phyloP scores from a whole-genome alignment of 1,140 invertebrate genomes.

The Pseudomyrmex pallidus region DNA sequence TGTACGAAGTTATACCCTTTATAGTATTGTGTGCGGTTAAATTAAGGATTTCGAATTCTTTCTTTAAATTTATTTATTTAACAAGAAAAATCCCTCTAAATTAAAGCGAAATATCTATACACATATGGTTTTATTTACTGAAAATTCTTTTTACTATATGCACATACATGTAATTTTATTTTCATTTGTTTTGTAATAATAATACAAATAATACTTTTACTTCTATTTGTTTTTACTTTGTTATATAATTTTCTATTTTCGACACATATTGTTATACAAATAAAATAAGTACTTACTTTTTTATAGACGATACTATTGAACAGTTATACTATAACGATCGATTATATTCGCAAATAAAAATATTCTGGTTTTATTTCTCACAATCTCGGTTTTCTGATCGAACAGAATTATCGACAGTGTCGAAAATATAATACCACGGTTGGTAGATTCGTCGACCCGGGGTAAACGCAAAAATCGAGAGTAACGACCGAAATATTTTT shows the following conservation, averaged over 20 bases:
- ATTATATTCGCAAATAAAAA: neutral
- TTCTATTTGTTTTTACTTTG: too few species aligned
- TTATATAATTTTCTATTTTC: neutral
- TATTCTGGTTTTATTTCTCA: neutral
- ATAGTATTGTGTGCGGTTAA: neutral
- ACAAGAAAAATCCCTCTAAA: neutral
- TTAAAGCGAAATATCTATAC: neutral
- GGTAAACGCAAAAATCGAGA: constrained; percentile 19
- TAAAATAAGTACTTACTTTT: neutral
- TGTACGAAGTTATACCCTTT: neutral
- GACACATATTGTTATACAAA: too few species aligned
- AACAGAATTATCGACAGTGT: neutral
- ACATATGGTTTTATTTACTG: neutral
- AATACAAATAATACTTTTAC: too few species aligned
- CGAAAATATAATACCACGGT: constrained; percentile 7
- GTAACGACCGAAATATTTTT: constrained; percentile 18
- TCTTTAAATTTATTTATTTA: constrained; percentile 1
- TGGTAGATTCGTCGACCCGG: neutral
- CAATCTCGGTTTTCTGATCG: constrained; percentile 4
- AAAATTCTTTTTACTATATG: neutral
- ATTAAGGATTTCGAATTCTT: neutral
- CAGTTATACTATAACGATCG: too few species aligned
- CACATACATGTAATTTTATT: neutral
- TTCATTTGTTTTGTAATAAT: neutral
- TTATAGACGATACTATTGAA: too few species aligned